phyloP scores from a whole-genome alignment of 2,797 vertebrate species.

The Amblyraja radiata region DNA sequence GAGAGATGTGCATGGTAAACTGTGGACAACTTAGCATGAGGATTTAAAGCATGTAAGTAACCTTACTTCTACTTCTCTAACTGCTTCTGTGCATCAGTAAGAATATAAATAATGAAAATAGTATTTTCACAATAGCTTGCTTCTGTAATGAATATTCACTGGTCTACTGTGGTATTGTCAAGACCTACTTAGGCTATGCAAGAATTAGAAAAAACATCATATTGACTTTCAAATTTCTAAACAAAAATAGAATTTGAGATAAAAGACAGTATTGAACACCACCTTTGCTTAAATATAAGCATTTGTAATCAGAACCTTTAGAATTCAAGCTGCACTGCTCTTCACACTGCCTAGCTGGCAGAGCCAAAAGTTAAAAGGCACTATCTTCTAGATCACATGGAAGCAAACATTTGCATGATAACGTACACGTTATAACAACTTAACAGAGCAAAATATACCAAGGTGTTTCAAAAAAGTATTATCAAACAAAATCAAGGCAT shows the following conservation, averaged over 20 bases:
- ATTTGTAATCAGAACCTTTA: neutral
- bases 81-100: neutral
- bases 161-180: neutral
- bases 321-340: neutral
- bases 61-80: neutral
- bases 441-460: too few relatives aligned
- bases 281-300: neutral
- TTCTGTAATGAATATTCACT: slow-evolving; percentile 4
- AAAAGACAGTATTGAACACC: neutral
- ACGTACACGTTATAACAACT: too few relatives aligned
- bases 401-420: neutral
- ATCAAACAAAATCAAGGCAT: too few relatives aligned
- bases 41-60: neutral
- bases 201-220: neutral
- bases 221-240: neutral
- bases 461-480: too few relatives aligned
- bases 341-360: neutral
- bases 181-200: neutral
- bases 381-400: neutral
- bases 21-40: neutral
- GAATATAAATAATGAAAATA: neutral
- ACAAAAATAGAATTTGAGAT: neutral
- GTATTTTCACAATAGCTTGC: neutral
- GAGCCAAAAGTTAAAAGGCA: neutral
- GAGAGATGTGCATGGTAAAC: neutral